Base-by-base conservation (phyloP, 2,113 vertebrate species). In the Microtus ochrogaster region DNA sequence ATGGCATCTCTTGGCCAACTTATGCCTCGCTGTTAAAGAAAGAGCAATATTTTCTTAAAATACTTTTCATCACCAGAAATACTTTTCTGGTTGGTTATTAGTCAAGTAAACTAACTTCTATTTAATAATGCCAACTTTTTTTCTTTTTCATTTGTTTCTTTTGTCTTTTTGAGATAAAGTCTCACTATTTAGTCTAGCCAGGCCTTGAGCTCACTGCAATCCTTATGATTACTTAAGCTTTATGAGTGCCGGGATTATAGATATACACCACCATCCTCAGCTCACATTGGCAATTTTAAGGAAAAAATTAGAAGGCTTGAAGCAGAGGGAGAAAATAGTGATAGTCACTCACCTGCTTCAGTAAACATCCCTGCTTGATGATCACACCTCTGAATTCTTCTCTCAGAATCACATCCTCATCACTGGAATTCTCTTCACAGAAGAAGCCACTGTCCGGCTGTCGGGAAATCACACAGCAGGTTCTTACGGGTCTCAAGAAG, bases 341-440 rank as follows among this genome's bases (percentile, higher is more conserved):
- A 12, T 22, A 5, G n/a, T 24, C 83, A 97, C 98, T 97, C 49
- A 99, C 99, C 99, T 99, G 99, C 98, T 99, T 99, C 74, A 99
- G 98, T 95, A 99, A 98, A 93, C 99, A 99, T 63, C 99, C 99
- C 93, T 99, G 99, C 96, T 99, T 99, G 33, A 99, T 97, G 92
- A 99, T 98, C n/a, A 99, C 98, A 19, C 99, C 99, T 98, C 99
- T 99, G 98, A 99, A 99, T 97, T 99, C 99, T 96, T 99, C 99
- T 96, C 99, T 99, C 96, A 99, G 10, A 78, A 99, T 97, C 58
- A 98, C 97, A 1, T 99, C 99, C 36, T 99, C 99, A 90, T 99
- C 99, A 81, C 99, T 99, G 92, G 99, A 99, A 98, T 99, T 99
- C 55, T 99, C 99, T 96, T 99, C 99, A 78, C 99, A 99, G 98